Conservation (phyloP, 2,797 vertebrate genomes). For the Taeniopygia guttata region DNA sequence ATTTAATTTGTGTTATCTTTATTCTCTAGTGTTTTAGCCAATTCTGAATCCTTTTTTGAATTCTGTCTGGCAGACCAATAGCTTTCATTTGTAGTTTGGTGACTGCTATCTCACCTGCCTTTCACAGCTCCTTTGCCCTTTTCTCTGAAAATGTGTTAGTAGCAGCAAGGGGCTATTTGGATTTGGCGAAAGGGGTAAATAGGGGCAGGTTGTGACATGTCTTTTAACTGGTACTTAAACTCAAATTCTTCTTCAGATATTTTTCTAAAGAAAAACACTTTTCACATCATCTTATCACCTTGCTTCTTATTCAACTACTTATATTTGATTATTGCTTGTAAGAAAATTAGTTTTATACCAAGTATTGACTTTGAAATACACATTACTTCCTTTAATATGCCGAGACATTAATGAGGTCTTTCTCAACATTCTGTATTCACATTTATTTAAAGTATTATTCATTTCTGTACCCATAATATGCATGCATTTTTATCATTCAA, state of each 20-base stretch:
- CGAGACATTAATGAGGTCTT: background rate
- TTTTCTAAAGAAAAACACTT: background rate
- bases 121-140: background rate
- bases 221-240: background rate
- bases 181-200: background rate
- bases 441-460: slow-evolving; percentile 4
- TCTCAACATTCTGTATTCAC: background rate
- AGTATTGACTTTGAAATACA: background rate
- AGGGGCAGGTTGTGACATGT: background rate
- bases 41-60: background rate
- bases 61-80: background rate
- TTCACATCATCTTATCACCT: background rate
- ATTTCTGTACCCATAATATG: background rate
- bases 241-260: background rate
- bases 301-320: background rate
- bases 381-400: background rate
- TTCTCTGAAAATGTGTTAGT: background rate
- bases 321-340: slow-evolving; percentile 21
- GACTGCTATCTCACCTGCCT: background rate
- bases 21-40: background rate
- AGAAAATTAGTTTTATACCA: background rate
- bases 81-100: background rate
- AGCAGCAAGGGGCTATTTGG: background rate
- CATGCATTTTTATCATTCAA: slow-evolving; percentile 16
- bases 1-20: background rate